Evolutionary conservation across 2,888 invertebrate genomes (phyloP), one percentile per base, ranked within the genome.

Genomic region (Drosophila birchii): DNA sequence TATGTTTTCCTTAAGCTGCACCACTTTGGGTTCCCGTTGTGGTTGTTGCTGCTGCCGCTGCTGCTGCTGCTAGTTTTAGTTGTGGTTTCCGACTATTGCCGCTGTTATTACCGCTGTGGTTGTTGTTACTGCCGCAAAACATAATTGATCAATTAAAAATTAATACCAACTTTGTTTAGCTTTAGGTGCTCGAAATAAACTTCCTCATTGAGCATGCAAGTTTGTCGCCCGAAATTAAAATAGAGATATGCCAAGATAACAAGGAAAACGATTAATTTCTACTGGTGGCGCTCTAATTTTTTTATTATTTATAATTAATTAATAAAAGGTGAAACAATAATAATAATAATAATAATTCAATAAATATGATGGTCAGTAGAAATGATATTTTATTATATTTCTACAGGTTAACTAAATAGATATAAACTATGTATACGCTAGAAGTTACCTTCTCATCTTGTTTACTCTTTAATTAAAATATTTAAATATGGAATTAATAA

Each of bases 81-180:
- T 51, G 68, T 29, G 49, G 68, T 64, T 71, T 60, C 53, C 69
- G 54, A 53, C 54, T 58, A 34, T 58, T 41, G 68, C 54, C 43
- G 55, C 53, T 26, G 58, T 20, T 43, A 29, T 53, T 55, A 58
- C 41, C 20, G 59, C 45, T 45, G 60, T 60, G 56, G 38, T 32
- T 20, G 59, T 74, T 41, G 60, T 56, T 59, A 62, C 56, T 63
- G 69, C 60, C 59, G 60, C 72, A 51, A 71, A 75, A 76, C 75
- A 81, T 85, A 86, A 86, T 86, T 87, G 85, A 86, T 87, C 86
- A 87, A 81, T 86, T 86, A 86, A 85, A 86, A 86, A 87, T 85
- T 85, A 85, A 87, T 86, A 82, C 71, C 72, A 79, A 82, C 78
- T 79, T 75, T 82, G 76, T 71, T 72, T 76, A 72, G 87, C 85